A percentile compares a stretch with the other conserved stretches of the same genome.
These are phyloP conservation scores for Mirza zaza DNA, from an alignment of 2,113 vertebrate species.

Conservation along the genomic window DNA sequence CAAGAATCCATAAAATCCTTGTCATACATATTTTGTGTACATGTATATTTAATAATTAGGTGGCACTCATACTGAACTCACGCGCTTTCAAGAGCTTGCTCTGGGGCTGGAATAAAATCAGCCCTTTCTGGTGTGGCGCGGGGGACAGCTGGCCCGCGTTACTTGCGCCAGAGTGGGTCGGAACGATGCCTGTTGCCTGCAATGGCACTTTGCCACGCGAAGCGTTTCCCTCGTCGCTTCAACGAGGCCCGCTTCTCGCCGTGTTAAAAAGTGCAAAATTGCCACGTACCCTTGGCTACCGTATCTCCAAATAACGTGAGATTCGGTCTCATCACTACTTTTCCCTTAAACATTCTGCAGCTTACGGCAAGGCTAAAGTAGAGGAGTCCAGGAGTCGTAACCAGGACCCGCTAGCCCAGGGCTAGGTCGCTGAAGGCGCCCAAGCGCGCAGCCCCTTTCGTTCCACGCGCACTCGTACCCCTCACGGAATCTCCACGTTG, in stretches of 20 bases:
- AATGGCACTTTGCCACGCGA: constrained; percentile 70
- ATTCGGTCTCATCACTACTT: not conserved
- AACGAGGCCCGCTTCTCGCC: not conserved
- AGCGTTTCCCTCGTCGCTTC: constrained; percentile 42
- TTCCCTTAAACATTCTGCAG: not conserved
- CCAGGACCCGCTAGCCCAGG: not conserved
- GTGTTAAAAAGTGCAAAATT: not conserved
- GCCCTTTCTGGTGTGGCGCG: constrained; percentile 61
- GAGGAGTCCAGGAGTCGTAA: not conserved
- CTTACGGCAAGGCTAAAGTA: not conserved
- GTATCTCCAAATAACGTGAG: not conserved
- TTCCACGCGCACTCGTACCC: not conserved
- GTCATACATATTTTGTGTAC: not conserved
- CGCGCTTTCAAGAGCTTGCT: constrained; percentile 23
- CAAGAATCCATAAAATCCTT: not conserved
- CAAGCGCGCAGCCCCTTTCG: not conserved
- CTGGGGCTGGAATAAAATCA: constrained; percentile 45
- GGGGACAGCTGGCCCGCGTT: constrained; percentile 77
- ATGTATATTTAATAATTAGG: constrained; percentile 29
- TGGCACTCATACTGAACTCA: not conserved
- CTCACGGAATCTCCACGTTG: not conserved
- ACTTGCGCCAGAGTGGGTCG: constrained; percentile 77
- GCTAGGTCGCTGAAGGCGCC: not conserved
- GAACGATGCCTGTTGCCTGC: constrained; percentile 77
- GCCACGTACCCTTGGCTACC: not conserved